These are phyloP conservation scores for Lytechinus pictus DNA, from an alignment of 35 echinoderm and acorn worm genomes.

Conservation along the genomic window DNA sequence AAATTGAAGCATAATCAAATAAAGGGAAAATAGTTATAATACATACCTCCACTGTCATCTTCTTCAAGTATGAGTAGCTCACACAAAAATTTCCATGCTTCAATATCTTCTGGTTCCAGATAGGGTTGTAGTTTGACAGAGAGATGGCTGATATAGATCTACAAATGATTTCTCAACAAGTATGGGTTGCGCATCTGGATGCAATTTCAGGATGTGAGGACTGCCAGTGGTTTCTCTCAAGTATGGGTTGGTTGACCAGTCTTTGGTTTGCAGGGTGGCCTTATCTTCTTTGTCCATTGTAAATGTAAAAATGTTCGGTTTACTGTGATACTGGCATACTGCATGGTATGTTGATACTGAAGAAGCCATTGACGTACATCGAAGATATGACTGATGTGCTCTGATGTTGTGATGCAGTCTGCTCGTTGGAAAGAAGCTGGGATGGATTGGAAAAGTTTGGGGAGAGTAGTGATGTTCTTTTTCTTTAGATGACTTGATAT, in stretches of 20 bases:
- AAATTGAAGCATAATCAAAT: too few species aligned
- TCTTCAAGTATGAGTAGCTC: neutral
- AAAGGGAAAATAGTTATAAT: too few species aligned
- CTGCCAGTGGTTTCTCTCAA: neutral
- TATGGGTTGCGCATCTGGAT: neutral
- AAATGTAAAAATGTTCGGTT: slow-evolving; percentile 59
- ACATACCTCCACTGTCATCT: neutral
- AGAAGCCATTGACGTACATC: slow-evolving; percentile 41
- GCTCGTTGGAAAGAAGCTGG: neutral
- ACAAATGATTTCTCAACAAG: neutral
- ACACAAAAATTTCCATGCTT: neutral
- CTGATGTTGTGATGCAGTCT: slow-evolving; percentile 17
- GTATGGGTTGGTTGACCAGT: neutral
- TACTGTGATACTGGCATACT: slow-evolving; percentile 31
- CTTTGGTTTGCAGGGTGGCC: neutral
- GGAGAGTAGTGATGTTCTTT: slow-evolving; percentile 25
- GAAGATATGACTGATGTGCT: neutral
- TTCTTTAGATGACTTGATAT: slow-evolving; percentile 27
- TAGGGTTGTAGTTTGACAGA: neutral
- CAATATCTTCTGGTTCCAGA: neutral
- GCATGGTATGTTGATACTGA: slow-evolving; percentile 13
- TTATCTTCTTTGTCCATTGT: slow-evolving; percentile 29
- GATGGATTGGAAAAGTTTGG: neutral
- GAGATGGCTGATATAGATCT: neutral
- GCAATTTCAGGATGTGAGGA: neutral